phyloP scores from a whole-genome alignment of 2,888 invertebrate species.

The Tinea pellionella region DNA sequence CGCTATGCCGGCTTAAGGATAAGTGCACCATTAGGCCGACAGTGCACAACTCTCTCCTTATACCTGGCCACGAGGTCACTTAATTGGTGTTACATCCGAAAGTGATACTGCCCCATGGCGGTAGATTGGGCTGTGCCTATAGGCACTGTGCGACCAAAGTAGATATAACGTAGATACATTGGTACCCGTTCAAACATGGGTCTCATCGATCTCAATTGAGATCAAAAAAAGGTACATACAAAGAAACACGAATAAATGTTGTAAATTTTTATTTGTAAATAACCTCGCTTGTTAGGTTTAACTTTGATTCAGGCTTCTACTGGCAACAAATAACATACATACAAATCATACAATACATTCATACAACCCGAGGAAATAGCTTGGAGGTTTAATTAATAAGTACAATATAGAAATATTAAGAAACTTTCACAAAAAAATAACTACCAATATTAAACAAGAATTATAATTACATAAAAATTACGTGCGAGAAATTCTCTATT shows the following conservation, averaged over 20 bases:
- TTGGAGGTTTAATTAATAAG: slow-evolving; percentile 9
- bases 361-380: slow-evolving; percentile 31
- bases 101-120: too few species aligned
- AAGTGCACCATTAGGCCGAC: too few species aligned
- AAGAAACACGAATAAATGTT: slow-evolving; percentile 17
- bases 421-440: slow-evolving; percentile 15
- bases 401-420: slow-evolving; percentile 36
- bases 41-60: too few species aligned
- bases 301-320: slow-evolving; percentile 40
- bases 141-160: too few species aligned
- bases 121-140: too few species aligned
- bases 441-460: neutral
- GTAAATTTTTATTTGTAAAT: slow-evolving; percentile 53
- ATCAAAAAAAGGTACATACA: too few species aligned
- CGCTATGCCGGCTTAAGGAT: too few species aligned
- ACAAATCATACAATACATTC: slow-evolving; percentile 31
- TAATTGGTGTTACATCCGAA: too few species aligned
- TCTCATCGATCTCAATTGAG: too few species aligned
- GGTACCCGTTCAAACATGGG: too few species aligned
- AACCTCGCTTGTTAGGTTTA: slow-evolving; percentile 50
- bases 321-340: slow-evolving; percentile 31
- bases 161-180: too few species aligned
- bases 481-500: neutral
- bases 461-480: neutral
- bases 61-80: too few species aligned